These are phyloP conservation scores for Steinernema feltiae DNA, from an alignment of 1,140 invertebrate genomes.

Conservation along the genomic window DNA sequence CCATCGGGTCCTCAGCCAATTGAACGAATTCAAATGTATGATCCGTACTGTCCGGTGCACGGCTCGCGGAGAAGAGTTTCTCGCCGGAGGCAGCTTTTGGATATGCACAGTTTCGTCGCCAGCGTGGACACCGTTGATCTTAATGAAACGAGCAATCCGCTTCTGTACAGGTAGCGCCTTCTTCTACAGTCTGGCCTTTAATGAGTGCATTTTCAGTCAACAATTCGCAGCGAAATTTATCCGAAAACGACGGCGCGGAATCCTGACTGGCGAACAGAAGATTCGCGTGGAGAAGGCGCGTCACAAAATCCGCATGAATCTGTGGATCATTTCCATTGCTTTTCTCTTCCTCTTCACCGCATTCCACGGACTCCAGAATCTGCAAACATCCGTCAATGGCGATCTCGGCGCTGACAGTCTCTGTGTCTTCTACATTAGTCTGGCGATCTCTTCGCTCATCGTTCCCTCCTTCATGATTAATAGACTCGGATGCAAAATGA, in stretches of 20 bases:
- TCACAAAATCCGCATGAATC: slow-evolving; percentile 47
- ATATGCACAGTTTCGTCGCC: slow-evolving; percentile 50
- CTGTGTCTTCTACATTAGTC: slow-evolving; percentile 48
- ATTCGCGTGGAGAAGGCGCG: slow-evolving; percentile 41
- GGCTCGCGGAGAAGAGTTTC: slow-evolving; percentile 40
- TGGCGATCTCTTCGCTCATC: slow-evolving; percentile 55
- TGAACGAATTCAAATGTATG: slow-evolving; percentile 46
- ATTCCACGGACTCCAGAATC: slow-evolving; percentile 79
- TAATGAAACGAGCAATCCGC: slow-evolving; percentile 38
- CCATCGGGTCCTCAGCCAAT: slow-evolving; percentile 13
- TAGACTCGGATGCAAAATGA: slow-evolving; percentile 85
- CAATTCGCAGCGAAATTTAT: slow-evolving; percentile 50
- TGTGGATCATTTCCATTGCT: slow-evolving; percentile 71
- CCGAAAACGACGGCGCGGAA: slow-evolving; percentile 48
- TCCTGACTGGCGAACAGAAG: slow-evolving; percentile 38
- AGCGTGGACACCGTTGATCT: slow-evolving; percentile 43
- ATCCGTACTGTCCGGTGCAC: slow-evolving; percentile 54
- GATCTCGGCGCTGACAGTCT: slow-evolving; percentile 49
- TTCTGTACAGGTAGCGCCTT: slow-evolving; percentile 33
- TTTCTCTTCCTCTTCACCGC: slow-evolving; percentile 90
- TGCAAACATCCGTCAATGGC: slow-evolving; percentile 63
- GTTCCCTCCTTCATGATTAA: slow-evolving; percentile 56
- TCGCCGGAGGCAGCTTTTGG: slow-evolving; percentile 35
- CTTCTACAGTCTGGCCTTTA: neutral
- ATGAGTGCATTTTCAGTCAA: slow-evolving; percentile 49